Evolutionary conservation across 2,888 invertebrate genomes (phyloP).

Genomic region (Diaphora mendica): DNA sequence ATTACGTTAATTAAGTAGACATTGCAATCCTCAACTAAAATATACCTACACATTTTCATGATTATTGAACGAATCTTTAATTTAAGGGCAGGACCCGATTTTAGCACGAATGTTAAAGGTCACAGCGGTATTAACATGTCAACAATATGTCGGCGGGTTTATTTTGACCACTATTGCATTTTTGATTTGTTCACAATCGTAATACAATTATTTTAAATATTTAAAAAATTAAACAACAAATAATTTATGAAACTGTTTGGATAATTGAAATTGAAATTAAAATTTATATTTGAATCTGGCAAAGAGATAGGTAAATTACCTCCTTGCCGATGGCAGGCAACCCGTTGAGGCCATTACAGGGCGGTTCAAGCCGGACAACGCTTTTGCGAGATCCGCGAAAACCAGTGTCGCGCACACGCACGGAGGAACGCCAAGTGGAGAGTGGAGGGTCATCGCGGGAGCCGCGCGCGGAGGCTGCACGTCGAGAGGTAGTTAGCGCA

Average conservation of each 20-base stretch:
- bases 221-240: neutral
- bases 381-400: slow-evolving; percentile 88
- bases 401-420: slow-evolving; percentile 88
- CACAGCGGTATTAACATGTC: slow-evolving; percentile 29
- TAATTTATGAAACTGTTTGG: neutral
- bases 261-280: slow-evolving; percentile 13
- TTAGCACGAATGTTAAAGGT: slow-evolving; percentile 21
- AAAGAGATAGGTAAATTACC: slow-evolving; percentile 79
- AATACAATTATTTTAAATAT: neutral
- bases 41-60: neutral
- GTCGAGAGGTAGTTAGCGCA: slow-evolving; percentile 77
- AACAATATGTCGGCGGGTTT: slow-evolving; percentile 52
- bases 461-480: slow-evolving; percentile 76
- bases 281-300: slow-evolving; percentile 55
- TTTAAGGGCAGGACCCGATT: slow-evolving; percentile 28
- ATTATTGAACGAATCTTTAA: neutral
- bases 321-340: slow-evolving; percentile 86
- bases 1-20: neutral
- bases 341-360: slow-evolving; percentile 88
- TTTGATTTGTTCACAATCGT: slow-evolving; percentile 31
- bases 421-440: slow-evolving; percentile 88
- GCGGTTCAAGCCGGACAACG: slow-evolving; percentile 88
- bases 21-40: neutral
- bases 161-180: slow-evolving; percentile 43
- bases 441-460: slow-evolving; percentile 77